Evolutionary conservation across 2,888 invertebrate species (phyloP), one percentile per base, ranked within the genome.

Genomic region (Rotaria sp.): DNA sequence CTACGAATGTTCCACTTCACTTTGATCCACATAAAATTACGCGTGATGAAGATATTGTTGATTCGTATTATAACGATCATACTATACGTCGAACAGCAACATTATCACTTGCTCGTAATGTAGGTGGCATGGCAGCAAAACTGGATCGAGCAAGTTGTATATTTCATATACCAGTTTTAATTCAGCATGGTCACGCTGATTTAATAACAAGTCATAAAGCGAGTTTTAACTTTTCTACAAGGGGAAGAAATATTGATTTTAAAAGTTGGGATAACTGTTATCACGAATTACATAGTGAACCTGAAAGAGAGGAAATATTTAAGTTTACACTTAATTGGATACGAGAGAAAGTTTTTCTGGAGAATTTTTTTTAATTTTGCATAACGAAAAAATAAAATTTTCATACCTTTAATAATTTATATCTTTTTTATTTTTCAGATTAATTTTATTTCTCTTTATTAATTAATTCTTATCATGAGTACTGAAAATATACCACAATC

Each of bases 401-500:
- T 18, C 2, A 24, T 24, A 24, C 26, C 21, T 0, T 2, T 26
- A 26, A 8, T 55, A 26, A 55, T 55, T 55, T 1, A 24, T 55
- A 26, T 55, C 5, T 26, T 26, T 55, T 55, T 10, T 26, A 1
- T 55, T 26, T 55, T 59, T 59, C 13, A 59, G 59, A 67, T 35
- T 35, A 21, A 21, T 21, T 21, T 67, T 35, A 10, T 26, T 67
- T 21, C 1, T 67, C 4, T 15, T 38, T 67, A 59, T 21, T 18
- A 3, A 67, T 21, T 35, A 21, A 21, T 21, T 67, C 4, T 4
- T 18, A 38, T n/a, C 5, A 80, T 80, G 80, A 21, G 21, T 45
- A 45, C 13, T 8, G 45, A 59, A 45, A 45, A 35, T 26, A 84
- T 87, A 24, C 87, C 87, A 38, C 87, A 87, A 85, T 84, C 38